Percentiles rank a stretch among this genome's conserved stretches.
phyloP scores from a whole-genome alignment of 2,888 invertebrate species.

The Halictus ligatus region DNA sequence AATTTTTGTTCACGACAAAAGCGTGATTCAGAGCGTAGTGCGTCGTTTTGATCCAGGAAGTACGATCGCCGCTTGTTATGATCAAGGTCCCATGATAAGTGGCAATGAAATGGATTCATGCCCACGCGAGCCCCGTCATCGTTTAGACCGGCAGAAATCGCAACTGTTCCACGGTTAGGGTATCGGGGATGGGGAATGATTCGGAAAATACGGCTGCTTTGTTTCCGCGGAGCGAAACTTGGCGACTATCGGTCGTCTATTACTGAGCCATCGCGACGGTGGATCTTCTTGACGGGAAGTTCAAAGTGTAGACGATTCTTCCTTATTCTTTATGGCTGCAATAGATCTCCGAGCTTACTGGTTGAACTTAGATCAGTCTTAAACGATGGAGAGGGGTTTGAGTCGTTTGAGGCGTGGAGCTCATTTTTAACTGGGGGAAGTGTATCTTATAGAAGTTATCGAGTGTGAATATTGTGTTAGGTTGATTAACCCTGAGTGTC shows the following conservation, averaged over 20 bases:
- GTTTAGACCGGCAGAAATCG: slow-evolving; percentile 13
- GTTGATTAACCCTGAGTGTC: too few species aligned
- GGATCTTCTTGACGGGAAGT: not conserved
- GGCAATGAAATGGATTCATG: slow-evolving; percentile 36
- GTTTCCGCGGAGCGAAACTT: not conserved
- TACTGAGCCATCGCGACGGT: not conserved
- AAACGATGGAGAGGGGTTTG: too few species aligned
- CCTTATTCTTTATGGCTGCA: not conserved
- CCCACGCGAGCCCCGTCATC: slow-evolving; percentile 25
- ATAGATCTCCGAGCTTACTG: too few species aligned
- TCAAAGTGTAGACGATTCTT: not conserved
- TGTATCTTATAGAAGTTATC: too few species aligned
- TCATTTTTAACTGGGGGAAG: too few species aligned
- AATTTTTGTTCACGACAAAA: not conserved
- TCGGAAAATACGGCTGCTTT: not conserved
- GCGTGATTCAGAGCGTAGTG: not conserved
- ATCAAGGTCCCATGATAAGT: slow-evolving; percentile 16
- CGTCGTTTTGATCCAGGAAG: slow-evolving; percentile 29
- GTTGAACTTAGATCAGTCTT: too few species aligned
- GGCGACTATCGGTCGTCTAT: not conserved
- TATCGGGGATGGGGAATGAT: not conserved
- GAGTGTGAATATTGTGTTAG: too few species aligned
- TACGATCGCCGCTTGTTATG: not conserved
- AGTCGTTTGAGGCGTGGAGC: too few species aligned
- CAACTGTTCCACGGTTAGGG: not conserved